Evolutionary conservation across 2,797 vertebrate genomes (phyloP).

Genomic region (Pantherophis vulpinus): DNA sequence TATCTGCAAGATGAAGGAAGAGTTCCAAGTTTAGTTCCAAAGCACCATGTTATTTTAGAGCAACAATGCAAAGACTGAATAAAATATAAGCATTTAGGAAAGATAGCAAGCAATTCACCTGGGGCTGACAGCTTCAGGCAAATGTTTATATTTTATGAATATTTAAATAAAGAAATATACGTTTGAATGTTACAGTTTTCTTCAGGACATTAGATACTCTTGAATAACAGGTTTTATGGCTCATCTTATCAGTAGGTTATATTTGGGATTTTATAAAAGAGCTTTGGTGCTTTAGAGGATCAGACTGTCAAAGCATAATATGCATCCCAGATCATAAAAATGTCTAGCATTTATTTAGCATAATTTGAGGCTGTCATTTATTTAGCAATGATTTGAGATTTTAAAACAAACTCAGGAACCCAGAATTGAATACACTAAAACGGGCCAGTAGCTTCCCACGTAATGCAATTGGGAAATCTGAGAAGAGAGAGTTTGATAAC

Average conservation of each 20-base stretch:
- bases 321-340: background rate
- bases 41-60: background rate
- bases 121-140: background rate
- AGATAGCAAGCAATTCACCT: background rate
- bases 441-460: background rate
- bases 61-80: background rate
- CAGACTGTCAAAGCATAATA: background rate
- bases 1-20: background rate
- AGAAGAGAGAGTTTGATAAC: background rate
- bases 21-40: background rate
- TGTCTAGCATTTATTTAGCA: background rate
- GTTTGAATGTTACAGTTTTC: conserved; percentile 2
- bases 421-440: background rate
- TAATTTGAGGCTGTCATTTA: background rate
- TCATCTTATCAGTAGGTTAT: background rate
- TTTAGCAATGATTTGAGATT: background rate
- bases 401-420: background rate
- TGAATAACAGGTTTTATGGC: background rate
- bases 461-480: too few relatives aligned
- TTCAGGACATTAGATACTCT: conserved; percentile 2
- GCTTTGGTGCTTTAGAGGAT: background rate
- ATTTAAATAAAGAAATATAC: conserved; percentile 6
- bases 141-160: conserved; percentile 1
- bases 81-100: background rate
- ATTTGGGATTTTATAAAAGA: conserved; percentile 4